phyloP scores from a whole-genome alignment of 1,140 invertebrate genomes.

The Metopolophium dirhodum region DNA sequence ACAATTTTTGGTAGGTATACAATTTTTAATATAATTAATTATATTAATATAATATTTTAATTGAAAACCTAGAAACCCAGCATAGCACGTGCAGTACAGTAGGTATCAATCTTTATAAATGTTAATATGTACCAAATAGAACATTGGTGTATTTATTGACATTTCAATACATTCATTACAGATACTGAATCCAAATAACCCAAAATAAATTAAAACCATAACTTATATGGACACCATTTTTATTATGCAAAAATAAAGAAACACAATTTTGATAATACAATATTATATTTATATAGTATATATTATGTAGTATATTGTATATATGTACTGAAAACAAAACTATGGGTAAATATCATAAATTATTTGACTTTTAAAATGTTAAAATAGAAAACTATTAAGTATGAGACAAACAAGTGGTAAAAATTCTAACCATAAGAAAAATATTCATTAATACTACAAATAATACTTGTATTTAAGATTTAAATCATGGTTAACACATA shows the following conservation, averaged over 20 bases:
- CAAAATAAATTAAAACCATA: background rate
- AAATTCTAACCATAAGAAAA: background rate
- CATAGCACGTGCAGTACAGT: background rate
- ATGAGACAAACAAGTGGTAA: background rate
- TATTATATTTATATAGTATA: background rate
- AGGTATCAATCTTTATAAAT: background rate
- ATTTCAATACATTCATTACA: background rate
- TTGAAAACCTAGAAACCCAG: background rate
- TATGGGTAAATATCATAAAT: background rate
- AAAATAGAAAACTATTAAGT: background rate
- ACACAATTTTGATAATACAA: slow-evolving; percentile 22
- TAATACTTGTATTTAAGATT: background rate
- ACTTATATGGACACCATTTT: background rate
- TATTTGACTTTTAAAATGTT: background rate
- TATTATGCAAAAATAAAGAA: slow-evolving; percentile 48
- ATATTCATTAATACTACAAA: background rate
- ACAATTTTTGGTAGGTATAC: background rate
- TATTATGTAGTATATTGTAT: background rate
- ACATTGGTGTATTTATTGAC: background rate
- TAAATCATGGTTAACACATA: background rate
- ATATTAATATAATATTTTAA: background rate
- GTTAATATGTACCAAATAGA: background rate
- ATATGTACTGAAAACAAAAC: background rate
- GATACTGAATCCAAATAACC: background rate
- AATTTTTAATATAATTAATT: background rate